Percentiles rank a stretch among this genome's conserved stretches.
Evolutionary conservation across 2,888 invertebrate species (phyloP).

Genomic region (Drosophila imparisetae): DNA sequence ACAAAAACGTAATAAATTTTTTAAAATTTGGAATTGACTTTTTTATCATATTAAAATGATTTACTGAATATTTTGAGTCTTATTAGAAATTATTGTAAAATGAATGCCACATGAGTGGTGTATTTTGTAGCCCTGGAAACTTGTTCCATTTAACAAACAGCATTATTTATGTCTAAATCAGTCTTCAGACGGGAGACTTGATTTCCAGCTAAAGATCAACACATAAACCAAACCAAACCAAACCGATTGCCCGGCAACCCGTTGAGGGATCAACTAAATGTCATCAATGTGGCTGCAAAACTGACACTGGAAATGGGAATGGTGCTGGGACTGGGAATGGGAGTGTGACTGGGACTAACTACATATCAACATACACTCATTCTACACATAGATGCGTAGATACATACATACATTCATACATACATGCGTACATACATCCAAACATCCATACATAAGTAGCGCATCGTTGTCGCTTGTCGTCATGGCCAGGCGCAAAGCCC

Average conservation of each 20-base stretch:
- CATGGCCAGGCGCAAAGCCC: slow-evolving; percentile 77
- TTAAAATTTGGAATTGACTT: background rate
- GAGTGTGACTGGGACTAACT: slow-evolving; percentile 48
- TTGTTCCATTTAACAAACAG: slow-evolving; percentile 12
- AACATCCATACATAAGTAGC: slow-evolving; percentile 65
- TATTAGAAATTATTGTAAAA: background rate
- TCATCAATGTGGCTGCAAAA: slow-evolving; percentile 49
- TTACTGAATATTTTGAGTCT: background rate
- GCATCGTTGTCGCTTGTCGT: slow-evolving; percentile 67
- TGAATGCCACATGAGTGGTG: background rate
- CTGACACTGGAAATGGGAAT: slow-evolving; percentile 11
- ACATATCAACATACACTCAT: slow-evolving; percentile 1
- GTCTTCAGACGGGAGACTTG: background rate
- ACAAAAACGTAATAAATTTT: background rate
- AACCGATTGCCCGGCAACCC: slow-evolving; percentile 40
- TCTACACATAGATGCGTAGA: background rate
- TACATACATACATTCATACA: slow-evolving; percentile 18
- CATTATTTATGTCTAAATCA: slow-evolving; percentile 37
- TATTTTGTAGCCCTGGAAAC: slow-evolving; percentile 4
- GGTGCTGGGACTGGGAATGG: slow-evolving; percentile 2
- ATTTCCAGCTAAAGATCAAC: slow-evolving; percentile 71
- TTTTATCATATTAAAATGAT: background rate
- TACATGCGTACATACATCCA: slow-evolving; percentile 31
- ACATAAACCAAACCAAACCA: slow-evolving; percentile 31
- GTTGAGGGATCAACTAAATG: slow-evolving; percentile 52